A percentile compares a stretch with the other conserved stretches of the same genome.
These are phyloP conservation scores for Dynastes hyllus DNA, from an alignment of 2,888 invertebrate genomes.

Conservation along the genomic window DNA sequence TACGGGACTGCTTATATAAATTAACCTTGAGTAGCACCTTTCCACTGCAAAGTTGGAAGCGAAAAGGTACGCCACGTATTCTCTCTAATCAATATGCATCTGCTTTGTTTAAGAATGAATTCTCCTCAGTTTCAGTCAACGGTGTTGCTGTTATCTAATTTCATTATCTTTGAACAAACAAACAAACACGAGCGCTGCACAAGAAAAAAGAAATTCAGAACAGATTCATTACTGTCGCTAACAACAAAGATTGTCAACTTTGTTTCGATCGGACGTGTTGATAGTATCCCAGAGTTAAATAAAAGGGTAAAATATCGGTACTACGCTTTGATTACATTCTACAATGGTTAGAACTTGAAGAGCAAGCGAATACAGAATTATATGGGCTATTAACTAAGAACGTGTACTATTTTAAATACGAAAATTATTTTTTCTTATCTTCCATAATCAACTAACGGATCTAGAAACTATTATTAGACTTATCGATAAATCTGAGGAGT, in stretches of 20 bases:
- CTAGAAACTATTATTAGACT: no score
- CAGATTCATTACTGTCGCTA: conserved; percentile 41
- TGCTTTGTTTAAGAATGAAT: conserved; percentile 18
- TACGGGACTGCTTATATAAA: no score
- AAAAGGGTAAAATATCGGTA: conserved; percentile 58
- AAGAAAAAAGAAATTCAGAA: conserved; percentile 34
- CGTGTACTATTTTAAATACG: no score
- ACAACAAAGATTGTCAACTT: conserved; percentile 36
- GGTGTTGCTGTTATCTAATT: conserved; percentile 34
- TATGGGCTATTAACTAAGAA: no score
- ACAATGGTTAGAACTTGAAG: conserved; percentile 56
- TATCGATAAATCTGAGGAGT: no score
- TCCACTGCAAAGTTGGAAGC: background rate
- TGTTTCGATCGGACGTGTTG: conserved; percentile 26
- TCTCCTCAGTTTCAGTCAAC: conserved; percentile 37
- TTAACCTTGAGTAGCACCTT: background rate
- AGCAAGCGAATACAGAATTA: conserved; percentile 50
- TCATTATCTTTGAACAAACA: conserved; percentile 42
- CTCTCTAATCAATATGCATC: conserved; percentile 36
- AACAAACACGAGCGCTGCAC: conserved; percentile 26
- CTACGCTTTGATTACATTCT: conserved; percentile 57
- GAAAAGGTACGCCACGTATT: background rate
- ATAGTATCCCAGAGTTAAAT: conserved; percentile 51
- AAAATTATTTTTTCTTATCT: no score
- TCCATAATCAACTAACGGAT: no score